These are phyloP conservation scores for Hemibagrus wyckioides DNA, from an alignment of 2,113 vertebrate species.

Conservation along the genomic window DNA sequence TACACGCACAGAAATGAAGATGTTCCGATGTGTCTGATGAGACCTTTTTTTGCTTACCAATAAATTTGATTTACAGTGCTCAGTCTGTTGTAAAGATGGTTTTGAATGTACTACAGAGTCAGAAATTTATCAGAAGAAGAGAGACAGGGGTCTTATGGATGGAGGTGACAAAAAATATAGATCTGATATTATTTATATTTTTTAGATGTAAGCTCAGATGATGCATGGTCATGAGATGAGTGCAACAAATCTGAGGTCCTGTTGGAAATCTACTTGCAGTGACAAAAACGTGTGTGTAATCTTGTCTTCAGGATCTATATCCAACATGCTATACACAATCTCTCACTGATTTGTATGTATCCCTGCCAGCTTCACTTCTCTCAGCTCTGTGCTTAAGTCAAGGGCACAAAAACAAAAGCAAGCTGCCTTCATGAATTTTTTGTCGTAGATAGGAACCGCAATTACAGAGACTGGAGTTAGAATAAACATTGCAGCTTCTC, in stretches of 20 bases:
- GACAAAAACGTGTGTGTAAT: background rate
- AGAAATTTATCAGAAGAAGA: background rate
- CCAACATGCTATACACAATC: background rate
- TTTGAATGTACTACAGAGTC: background rate
- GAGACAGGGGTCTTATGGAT: background rate
- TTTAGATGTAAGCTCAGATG: background rate
- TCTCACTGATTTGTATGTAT: background rate
- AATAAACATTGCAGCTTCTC: constrained; percentile 53
- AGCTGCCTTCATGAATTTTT: background rate
- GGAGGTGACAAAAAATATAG: background rate
- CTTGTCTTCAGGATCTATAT: constrained; percentile 10
- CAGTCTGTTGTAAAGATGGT: background rate
- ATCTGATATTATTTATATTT: too few species aligned
- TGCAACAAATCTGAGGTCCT: background rate
- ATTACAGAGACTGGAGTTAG: constrained; percentile 57
- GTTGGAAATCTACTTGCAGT: background rate
- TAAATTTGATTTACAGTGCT: constrained; percentile 12
- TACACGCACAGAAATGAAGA: constrained; percentile 16
- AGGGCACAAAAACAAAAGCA: constrained; percentile 33
- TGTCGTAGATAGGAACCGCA: constrained; percentile 61
- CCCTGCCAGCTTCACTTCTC: background rate
- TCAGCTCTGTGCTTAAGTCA: constrained; percentile 19
- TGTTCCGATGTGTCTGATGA: constrained; percentile 14
- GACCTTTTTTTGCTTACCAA: background rate
- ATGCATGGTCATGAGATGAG: background rate